Evolutionary conservation across 2,888 invertebrate species (phyloP), one percentile per base, ranked within the genome.

Genomic region (Dichetophora obliterata): DNA sequence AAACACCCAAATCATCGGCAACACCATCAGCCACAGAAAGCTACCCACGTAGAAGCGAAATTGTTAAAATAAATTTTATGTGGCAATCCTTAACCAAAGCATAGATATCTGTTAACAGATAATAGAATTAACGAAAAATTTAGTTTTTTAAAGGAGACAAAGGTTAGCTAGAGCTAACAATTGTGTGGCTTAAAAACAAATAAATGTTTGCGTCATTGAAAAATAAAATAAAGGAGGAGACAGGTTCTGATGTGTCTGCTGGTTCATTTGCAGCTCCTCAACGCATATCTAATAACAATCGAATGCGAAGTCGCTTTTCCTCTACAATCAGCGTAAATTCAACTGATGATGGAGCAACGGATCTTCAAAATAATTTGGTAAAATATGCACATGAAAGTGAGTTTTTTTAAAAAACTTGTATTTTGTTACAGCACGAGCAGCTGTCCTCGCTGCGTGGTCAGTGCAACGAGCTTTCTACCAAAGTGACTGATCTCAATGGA

Each of bases 181-280:
- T 54, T 66, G 9, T 19, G 48, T 43, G n/a, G 24, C 4, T 52
- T 2, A 22, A 24, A 52, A 63, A 27, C 69, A 77, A 57, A 34
- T 11, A 82, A 86, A 96, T 96, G 96, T 96, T 96, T 89, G 94
- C 95, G 72, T 95, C 95, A 85, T 90, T 96, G 81, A 96, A 96
- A 90, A 96, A 95, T 90, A 96, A 96, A 91, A 96, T 96, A 83
- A 94, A 94, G 83, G 95, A 96, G 88, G 96, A 96, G 91, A 95
- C 95, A 80, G 96, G 96, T 70, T 95, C 93, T 87, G 95, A 96
- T 88, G 91, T 95, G 68, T n/a, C 77, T 9, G 80, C 78, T 71
- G 80, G 82, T 11, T 74, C 78, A 52, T 75, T 75, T 57, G 52
- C 72, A 65, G 76, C 79, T 75, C 82, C 80, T 75, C 84, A 82